Conservation (phyloP, 2,888 invertebrate species). For the Sepioteuthis lessoniana region DNA sequence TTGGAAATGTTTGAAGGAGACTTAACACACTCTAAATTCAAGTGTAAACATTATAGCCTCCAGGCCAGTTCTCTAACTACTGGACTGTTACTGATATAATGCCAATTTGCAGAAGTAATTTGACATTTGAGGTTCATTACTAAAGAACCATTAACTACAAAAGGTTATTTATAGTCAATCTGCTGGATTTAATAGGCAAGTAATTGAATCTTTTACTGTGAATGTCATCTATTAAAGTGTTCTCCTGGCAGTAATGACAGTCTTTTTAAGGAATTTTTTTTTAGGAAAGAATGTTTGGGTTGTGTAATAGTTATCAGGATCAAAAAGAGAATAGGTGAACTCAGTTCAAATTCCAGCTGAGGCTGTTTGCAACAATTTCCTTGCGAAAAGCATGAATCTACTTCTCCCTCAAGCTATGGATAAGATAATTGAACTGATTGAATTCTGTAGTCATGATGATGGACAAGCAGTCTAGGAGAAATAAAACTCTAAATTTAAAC, state of each 20-base stretch:
- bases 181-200: background rate
- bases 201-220: background rate
- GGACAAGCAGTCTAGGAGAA: too few species aligned
- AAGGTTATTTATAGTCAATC: slow-evolving; percentile 25
- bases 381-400: too few species aligned
- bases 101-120: background rate
- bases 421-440: too few species aligned
- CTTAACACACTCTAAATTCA: background rate
- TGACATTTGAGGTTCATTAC: background rate
- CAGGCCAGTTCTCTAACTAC: slow-evolving; percentile 2
- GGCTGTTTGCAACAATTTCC: too few species aligned
- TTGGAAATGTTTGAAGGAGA: background rate
- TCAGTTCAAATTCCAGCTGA: too few species aligned
- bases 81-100: background rate
- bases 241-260: background rate
- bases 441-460: too few species aligned
- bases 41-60: background rate
- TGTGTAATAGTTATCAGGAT: too few species aligned
- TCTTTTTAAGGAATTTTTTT: background rate
- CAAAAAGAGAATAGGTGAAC: too few species aligned
- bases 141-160: background rate
- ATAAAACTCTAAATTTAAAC: too few species aligned
- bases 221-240: background rate
- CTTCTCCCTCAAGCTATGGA: too few species aligned
- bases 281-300: too few species aligned